Base-by-base conservation (phyloP, 2,888 invertebrate species). In the Ectemnius cavifrons region DNA sequence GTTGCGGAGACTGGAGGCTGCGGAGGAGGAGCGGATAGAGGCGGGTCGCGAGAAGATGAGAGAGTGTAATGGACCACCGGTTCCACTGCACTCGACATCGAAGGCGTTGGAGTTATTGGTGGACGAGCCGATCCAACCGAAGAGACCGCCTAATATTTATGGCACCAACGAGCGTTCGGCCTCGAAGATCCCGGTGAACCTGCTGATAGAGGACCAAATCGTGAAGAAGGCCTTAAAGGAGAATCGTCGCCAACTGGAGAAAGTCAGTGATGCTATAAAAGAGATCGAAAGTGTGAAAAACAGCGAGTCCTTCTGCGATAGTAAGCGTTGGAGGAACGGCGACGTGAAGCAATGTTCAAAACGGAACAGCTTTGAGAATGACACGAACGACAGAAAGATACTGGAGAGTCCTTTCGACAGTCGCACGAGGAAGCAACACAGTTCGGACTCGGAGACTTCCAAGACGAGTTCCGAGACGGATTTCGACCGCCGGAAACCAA, bases 161-260 rank as follows among this genome's bases (percentile, higher is more conserved):
- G 74, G 66, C 37, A 83, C 64, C 59, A 68, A 63, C 49, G 75
- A 75, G 2, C 71, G 61, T 28, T 46, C 58, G 0, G 67, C 61
- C 28, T 77, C 89, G 0, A 91, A 90, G 76, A 91, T 90, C 58
- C 91, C 91, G 6, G 90, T 91, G 0, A 90, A 89, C 45, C 69
- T 90, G 13, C 72, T 89, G 63, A 90, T 91, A 75, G 90, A 91
- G 74, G 91, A 90, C 78, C 89, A 91, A 65, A 91, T 90, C 52
- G 91, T 90, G 46, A 91, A 89, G 65, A 91, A 91, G 67, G 91
- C 90, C 0, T 75, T 90, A 2, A 91, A 90, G 73, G 90, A 91
- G 70, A 91, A 90, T 66, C 86, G 90, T 1, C 79, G 90, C 13
- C 90, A 90, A 47, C 69, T 90, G 73, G 91, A 91, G 66, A 88